phyloP scores from a whole-genome alignment of 1,140 invertebrate species.

The Drosophila kepulauana region DNA sequence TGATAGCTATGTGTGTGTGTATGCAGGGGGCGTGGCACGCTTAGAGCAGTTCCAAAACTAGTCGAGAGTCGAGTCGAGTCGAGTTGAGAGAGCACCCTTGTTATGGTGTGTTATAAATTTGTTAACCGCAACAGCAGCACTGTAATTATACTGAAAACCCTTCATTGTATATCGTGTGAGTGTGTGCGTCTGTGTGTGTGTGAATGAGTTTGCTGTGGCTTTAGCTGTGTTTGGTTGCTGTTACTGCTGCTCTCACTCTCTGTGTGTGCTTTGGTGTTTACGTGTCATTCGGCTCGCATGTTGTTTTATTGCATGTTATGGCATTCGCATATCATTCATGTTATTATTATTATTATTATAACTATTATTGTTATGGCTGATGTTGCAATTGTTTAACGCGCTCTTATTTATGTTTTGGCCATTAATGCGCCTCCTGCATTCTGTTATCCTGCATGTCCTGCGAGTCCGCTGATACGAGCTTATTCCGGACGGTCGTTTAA shows the following conservation, averaged over 20 bases:
- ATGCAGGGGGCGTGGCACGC: constrained; percentile 43
- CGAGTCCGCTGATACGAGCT: constrained; percentile 7
- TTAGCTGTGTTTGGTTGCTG: constrained; percentile 15
- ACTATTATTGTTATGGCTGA: constrained; percentile 38
- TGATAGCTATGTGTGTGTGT: constrained; percentile 15
- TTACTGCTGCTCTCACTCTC: background rate
- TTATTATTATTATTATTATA: constrained; percentile 47
- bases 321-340: constrained; percentile 74
- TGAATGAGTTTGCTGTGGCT: background rate
- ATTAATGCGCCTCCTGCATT: constrained; percentile 57
- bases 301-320: constrained; percentile 73
- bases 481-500: constrained; percentile 32
- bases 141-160: constrained; percentile 71
- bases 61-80: constrained; percentile 11
- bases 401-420: constrained; percentile 64
- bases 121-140: constrained; percentile 75
- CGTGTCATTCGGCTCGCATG: constrained; percentile 53
- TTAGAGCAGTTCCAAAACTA: constrained; percentile 63
- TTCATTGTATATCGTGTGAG: constrained; percentile 1
- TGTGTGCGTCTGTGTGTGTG: background rate
- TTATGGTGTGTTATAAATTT: constrained; percentile 71
- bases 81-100: constrained; percentile 35
- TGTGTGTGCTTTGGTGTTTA: constrained; percentile 28
- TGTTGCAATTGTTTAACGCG: constrained; percentile 57
- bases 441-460: constrained; percentile 13